These are phyloP conservation scores for Anthopleura sola DNA, from an alignment of 64 coral and sea anemone species.

Conservation along the genomic window DNA sequence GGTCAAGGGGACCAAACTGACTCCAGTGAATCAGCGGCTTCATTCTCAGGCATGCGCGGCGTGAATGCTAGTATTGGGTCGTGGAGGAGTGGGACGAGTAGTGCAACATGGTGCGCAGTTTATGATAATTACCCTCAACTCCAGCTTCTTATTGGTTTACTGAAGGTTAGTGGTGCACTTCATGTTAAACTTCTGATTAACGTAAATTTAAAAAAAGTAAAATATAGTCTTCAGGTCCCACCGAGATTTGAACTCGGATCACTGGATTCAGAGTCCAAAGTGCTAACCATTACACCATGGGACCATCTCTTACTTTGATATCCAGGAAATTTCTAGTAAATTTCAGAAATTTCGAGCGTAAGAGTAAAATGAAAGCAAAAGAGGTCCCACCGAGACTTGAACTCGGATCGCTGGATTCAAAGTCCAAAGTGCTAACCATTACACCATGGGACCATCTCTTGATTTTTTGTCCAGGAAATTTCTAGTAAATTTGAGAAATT, in stretches of 20 bases:
- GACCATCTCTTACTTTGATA: background rate
- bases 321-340: background rate
- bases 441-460: slow-evolving; percentile 17
- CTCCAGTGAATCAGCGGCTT: slow-evolving; percentile 39
- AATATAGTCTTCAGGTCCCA: background rate
- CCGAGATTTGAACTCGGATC: slow-evolving; percentile 14
- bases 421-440: slow-evolving; percentile 22
- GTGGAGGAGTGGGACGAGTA: slow-evolving; percentile 82
- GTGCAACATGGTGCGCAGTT: slow-evolving; percentile 64
- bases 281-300: slow-evolving; percentile 21
- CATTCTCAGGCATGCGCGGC: slow-evolving; percentile 71
- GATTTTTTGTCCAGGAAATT: background rate
- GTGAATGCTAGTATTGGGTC: slow-evolving; percentile 71
- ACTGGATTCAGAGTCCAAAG: slow-evolving; percentile 1
- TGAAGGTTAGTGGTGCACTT: slow-evolving; percentile 43
- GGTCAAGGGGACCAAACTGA: slow-evolving; percentile 80
- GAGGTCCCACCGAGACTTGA: slow-evolving; percentile 7
- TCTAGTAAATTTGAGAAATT: background rate
- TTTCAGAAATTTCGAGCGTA: background rate
- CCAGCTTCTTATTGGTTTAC: slow-evolving; percentile 68
- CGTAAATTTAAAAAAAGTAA: background rate
- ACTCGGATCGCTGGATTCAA: slow-evolving; percentile 12
- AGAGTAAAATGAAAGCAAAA: background rate
- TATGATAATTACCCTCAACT: slow-evolving; percentile 86
- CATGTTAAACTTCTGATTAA: background rate